Conservation (phyloP, 2,888 invertebrate species). For the Apodemia hepburni region DNA sequence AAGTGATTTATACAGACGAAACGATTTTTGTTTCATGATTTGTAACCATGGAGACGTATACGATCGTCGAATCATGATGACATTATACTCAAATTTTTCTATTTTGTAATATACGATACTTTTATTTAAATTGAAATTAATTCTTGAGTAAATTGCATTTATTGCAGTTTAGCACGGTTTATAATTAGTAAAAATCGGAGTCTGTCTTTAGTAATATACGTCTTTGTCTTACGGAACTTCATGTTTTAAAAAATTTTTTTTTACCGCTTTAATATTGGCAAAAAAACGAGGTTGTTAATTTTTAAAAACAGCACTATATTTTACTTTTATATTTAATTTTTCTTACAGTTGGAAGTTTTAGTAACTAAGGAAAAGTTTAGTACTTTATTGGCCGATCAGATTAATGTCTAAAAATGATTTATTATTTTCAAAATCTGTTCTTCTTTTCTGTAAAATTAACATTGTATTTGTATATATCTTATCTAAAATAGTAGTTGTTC, state of each 20-base stretch:
- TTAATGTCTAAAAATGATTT: background rate
- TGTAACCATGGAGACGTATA: slow-evolving; percentile 77
- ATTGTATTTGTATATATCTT: background rate
- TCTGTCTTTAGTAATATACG: background rate
- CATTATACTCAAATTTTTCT: background rate
- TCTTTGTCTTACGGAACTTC: background rate
- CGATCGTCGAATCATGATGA: slow-evolving; percentile 59
- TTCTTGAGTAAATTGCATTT: background rate
- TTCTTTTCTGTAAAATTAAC: too few species aligned
- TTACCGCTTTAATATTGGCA: too few species aligned
- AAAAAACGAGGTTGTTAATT: background rate
- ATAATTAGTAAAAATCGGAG: background rate
- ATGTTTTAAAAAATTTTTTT: too few species aligned
- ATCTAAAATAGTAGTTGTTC: background rate
- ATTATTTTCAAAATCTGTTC: background rate
- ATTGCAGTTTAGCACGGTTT: background rate
- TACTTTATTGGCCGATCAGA: background rate
- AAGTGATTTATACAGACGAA: slow-evolving; percentile 75
- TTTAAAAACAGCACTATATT: background rate
- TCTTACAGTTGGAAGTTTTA: background rate
- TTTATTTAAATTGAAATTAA: background rate
- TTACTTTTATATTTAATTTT: background rate
- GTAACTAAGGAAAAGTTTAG: background rate
- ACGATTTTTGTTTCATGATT: slow-evolving; percentile 70
- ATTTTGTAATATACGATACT: background rate